A percentile compares a stretch with the other conserved stretches of the same genome.
phyloP scores from a whole-genome alignment of 1,140 invertebrate genomes.

The Bombus ignitus region DNA sequence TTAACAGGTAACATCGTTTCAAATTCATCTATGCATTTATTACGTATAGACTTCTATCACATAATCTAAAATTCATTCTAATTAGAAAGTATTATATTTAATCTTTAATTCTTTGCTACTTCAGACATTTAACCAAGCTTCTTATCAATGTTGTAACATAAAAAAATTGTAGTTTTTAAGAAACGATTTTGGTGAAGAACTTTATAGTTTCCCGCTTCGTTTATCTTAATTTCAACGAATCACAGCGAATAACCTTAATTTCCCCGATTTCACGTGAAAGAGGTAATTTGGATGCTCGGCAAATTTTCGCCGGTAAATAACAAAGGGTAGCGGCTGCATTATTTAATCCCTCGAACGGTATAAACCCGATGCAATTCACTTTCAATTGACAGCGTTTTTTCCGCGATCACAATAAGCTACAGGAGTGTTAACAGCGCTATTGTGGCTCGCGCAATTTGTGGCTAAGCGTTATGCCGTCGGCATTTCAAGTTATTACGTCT shows the following conservation, averaged over 20 bases:
- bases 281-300: conserved; percentile 15
- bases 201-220: not conserved
- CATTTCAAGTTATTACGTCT: conserved; percentile 61
- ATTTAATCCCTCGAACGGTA: conserved; percentile 48
- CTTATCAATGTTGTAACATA: not conserved
- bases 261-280: not conserved
- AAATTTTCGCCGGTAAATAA: conserved; percentile 30
- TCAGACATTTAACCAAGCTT: not conserved
- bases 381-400: conserved; percentile 62
- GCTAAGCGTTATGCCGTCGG: conserved; percentile 38
- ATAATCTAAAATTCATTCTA: not conserved
- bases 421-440: conserved; percentile 60
- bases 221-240: conserved; percentile 13
- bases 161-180: not conserved
- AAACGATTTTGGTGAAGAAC: not conserved
- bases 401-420: conserved; percentile 58
- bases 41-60: too few relatives aligned
- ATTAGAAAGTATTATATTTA: not conserved
- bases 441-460: conserved; percentile 63
- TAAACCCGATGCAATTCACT: conserved; percentile 52
- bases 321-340: conserved; percentile 20
- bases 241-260: not conserved
- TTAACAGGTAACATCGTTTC: not conserved
- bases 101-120: not conserved
- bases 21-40: too few relatives aligned